phyloP scores from a whole-genome alignment of 2,888 invertebrate genomes.

The Lasioglossum villosulum region DNA sequence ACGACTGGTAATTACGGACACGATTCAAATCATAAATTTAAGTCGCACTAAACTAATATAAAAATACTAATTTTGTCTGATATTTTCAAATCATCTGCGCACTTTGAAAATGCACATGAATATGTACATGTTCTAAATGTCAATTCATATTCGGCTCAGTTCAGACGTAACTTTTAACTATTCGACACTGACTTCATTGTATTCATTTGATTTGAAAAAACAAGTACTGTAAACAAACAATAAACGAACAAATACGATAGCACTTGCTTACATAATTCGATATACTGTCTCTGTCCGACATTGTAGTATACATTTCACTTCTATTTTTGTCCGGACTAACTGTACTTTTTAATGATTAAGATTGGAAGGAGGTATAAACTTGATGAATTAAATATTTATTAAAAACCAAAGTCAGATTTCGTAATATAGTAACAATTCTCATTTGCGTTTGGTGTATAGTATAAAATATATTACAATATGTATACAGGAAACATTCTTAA shows the following conservation, averaged over 20 bases:
- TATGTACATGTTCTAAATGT: background rate
- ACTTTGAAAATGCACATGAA: background rate
- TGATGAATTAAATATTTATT: constrained; percentile 74
- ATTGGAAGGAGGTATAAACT: background rate
- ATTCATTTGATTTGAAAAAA: background rate
- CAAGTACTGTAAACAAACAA: background rate
- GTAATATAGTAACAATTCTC: constrained; percentile 77
- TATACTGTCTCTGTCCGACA: background rate
- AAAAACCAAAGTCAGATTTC: constrained; percentile 73
- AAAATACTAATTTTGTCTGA: background rate
- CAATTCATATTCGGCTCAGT: background rate
- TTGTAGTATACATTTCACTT: background rate
- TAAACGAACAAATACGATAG: background rate
- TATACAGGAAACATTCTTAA: constrained; percentile 72
- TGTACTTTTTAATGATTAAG: background rate
- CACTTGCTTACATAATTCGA: background rate
- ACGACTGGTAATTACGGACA: background rate
- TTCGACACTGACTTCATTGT: background rate
- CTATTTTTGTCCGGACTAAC: background rate
- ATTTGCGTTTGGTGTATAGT: constrained; percentile 74
- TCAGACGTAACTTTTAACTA: background rate
- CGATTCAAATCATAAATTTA: background rate
- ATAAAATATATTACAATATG: constrained; percentile 83
- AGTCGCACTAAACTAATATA: background rate
- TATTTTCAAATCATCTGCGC: background rate